Percentiles rank a stretch among this genome's conserved stretches.
These are phyloP conservation scores for Meteorus sp. DNA, from an alignment of 1,140 invertebrate genomes.

Conservation along the genomic window DNA sequence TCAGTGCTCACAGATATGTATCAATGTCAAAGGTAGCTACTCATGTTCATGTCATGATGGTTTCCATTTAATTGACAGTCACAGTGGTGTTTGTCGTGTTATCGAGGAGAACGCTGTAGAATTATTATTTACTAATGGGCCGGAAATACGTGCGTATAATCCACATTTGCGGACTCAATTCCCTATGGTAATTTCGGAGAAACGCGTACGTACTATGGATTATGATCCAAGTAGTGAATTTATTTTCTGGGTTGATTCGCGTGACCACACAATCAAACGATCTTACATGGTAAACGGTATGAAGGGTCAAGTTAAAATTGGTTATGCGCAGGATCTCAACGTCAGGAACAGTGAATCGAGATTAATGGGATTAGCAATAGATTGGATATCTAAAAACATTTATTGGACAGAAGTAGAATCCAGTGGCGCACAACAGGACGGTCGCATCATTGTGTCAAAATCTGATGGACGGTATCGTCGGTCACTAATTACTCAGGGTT, in stretches of 20 bases:
- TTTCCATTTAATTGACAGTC: slow-evolving; percentile 73
- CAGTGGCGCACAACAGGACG: slow-evolving; percentile 70
- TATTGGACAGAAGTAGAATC: slow-evolving; percentile 92
- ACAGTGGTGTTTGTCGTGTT: slow-evolving; percentile 81
- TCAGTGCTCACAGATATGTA: slow-evolving; percentile 89
- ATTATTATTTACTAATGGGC: slow-evolving; percentile 77
- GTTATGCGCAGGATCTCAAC: slow-evolving; percentile 86
- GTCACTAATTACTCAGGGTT: slow-evolving; percentile 69
- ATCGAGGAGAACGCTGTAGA: slow-evolving; percentile 65
- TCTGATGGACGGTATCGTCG: slow-evolving; percentile 87
- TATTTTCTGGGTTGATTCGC: slow-evolving; percentile 91
- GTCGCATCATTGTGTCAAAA: slow-evolving; percentile 83
- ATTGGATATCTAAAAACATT: slow-evolving; percentile 90
- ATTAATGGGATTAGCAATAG: slow-evolving; percentile 83
- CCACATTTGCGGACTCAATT: slow-evolving; percentile 69
- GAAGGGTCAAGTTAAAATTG: slow-evolving; percentile 74
- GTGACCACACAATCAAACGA: slow-evolving; percentile 86
- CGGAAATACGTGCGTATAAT: slow-evolving; percentile 80
- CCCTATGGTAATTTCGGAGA: slow-evolving; percentile 79
- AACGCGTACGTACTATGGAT: slow-evolving; percentile 85
- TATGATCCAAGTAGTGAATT: slow-evolving; percentile 81
- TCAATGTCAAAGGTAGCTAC: slow-evolving; percentile 89
- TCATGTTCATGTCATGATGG: slow-evolving; percentile 85
- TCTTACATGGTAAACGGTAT: slow-evolving; percentile 85
- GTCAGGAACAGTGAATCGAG: slow-evolving; percentile 75